phyloP scores from a whole-genome alignment of 2,113 vertebrate genomes.

The Lepisosteus osseus region DNA sequence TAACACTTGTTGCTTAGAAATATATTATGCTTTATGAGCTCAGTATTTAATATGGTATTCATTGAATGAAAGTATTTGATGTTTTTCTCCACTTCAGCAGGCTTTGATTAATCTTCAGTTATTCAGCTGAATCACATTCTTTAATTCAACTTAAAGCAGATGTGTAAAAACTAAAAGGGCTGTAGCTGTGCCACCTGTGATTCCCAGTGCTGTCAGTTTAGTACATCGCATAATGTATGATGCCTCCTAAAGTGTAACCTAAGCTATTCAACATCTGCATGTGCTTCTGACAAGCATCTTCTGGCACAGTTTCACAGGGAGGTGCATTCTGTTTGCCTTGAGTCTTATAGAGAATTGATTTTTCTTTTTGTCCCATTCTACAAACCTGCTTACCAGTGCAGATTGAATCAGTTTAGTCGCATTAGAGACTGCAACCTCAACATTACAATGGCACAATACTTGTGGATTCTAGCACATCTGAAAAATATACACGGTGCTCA shows the following conservation, averaged over 20 bases:
- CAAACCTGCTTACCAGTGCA: constrained; percentile 22
- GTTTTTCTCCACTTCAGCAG: background rate
- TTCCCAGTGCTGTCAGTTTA: constrained; percentile 24
- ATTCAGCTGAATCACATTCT: constrained; percentile 1
- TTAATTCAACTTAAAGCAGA: constrained; percentile 19
- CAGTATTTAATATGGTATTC: constrained; percentile 16
- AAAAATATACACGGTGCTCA: background rate
- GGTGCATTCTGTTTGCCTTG: background rate
- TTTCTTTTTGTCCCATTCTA: constrained; percentile 7
- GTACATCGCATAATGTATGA: constrained; percentile 24
- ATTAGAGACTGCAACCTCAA: too few relatives aligned
- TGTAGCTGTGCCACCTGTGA: constrained; percentile 15
- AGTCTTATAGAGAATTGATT: constrained; percentile 32
- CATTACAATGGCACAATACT: too few relatives aligned
- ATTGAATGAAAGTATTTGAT: background rate
- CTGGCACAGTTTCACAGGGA: too few relatives aligned
- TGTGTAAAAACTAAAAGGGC: constrained; percentile 7
- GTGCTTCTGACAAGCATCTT: too few relatives aligned
- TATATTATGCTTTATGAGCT: background rate
- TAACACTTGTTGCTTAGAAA: too few relatives aligned
- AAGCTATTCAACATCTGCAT: constrained; percentile 5
- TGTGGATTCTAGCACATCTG: background rate
- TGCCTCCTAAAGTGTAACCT: constrained; percentile 21
- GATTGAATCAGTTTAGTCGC: background rate
- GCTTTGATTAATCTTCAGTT: constrained; percentile 25